Percentiles rank a stretch among this genome's conserved stretches.
phyloP scores from a whole-genome alignment of 2,797 vertebrate genomes.

The Anguilla obscura region DNA sequence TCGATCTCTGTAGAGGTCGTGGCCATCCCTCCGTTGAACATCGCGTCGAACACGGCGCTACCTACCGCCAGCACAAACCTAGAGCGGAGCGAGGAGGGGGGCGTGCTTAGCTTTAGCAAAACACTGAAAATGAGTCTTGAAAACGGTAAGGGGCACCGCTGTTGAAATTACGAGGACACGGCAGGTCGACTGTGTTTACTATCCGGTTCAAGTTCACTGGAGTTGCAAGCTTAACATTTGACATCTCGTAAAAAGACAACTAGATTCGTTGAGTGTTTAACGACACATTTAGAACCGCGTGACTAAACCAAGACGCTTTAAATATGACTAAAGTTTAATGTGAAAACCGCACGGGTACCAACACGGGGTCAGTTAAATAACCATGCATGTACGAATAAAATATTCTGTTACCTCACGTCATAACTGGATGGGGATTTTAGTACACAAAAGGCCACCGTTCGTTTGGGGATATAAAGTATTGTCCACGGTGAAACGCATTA shows the following conservation, averaged over 20 bases:
- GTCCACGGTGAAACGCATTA: not conserved
- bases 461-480: not conserved
- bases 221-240: not conserved
- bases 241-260: not conserved
- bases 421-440: too few relatives aligned
- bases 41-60: constrained; percentile 95
- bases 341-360: too few relatives aligned
- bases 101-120: not conserved
- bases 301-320: not conserved
- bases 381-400: too few relatives aligned
- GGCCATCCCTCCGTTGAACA: constrained; percentile 99
- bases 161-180: not conserved
- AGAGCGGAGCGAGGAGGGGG: constrained; percentile 2
- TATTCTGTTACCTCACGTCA: too few relatives aligned
- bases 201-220: not conserved
- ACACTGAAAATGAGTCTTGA: not conserved
- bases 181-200: not conserved
- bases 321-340: not conserved
- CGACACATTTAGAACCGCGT: not conserved
- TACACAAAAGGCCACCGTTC: not conserved
- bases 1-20: constrained; percentile 97
- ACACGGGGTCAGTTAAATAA: too few relatives aligned
- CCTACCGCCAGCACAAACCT: constrained; percentile 97
- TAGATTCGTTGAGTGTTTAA: too few relatives aligned
- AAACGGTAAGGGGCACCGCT: not conserved